These are phyloP conservation scores for Isichthys henryi DNA, from an alignment of 2,113 vertebrate species.

Conservation along the genomic window DNA sequence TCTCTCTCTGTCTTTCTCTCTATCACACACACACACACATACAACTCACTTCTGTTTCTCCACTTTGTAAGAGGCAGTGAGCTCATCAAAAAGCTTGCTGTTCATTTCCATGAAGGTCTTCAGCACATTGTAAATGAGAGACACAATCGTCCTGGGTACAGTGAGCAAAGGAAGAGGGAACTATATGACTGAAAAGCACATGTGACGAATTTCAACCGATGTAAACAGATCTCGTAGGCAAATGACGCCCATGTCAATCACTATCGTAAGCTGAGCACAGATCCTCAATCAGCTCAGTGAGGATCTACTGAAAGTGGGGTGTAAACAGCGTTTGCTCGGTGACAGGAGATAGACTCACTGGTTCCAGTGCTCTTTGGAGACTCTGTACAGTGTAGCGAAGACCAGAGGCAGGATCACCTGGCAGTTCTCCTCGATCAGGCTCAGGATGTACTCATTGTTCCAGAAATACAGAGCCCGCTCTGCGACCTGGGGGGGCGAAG, in stretches of 20 bases:
- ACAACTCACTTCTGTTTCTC: slow-evolving; percentile 85
- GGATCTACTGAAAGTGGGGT: background rate
- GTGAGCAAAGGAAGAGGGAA: background rate
- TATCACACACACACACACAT: background rate
- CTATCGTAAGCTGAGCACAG: background rate
- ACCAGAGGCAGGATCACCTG: slow-evolving; percentile 83
- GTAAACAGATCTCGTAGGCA: background rate
- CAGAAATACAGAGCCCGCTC: slow-evolving; percentile 92
- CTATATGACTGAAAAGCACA: background rate
- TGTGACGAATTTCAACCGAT: background rate
- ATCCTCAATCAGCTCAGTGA: background rate
- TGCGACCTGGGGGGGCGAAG: slow-evolving; percentile 64
- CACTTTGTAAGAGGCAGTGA: slow-evolving; percentile 88
- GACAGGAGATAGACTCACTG: slow-evolving; percentile 63
- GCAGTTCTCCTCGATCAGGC: slow-evolving; percentile 89
- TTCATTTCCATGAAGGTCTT: slow-evolving; percentile 97
- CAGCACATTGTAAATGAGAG: slow-evolving; percentile 88
- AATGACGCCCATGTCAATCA: background rate
- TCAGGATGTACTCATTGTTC: slow-evolving; percentile 92
- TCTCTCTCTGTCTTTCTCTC: too few species aligned
- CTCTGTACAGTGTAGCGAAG: slow-evolving; percentile 82
- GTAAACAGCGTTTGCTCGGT: background rate
- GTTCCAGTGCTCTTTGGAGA: slow-evolving; percentile 93
- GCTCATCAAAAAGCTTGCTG: slow-evolving; percentile 83
- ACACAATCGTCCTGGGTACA: slow-evolving; percentile 76